These are phyloP conservation scores for Galerucella pusilla DNA, from an alignment of 2,888 invertebrate genomes.

Conservation along the genomic window DNA sequence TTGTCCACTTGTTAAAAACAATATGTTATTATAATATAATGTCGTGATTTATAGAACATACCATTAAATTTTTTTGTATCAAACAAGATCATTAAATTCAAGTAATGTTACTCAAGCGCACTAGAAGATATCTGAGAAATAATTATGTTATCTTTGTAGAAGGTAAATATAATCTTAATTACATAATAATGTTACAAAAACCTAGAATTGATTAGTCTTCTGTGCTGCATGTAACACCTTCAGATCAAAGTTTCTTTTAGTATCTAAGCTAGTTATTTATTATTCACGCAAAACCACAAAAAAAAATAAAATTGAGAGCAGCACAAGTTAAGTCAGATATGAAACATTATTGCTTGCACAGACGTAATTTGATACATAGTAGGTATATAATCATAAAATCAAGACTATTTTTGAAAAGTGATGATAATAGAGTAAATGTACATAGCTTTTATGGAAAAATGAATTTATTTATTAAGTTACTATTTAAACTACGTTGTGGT, in stretches of 20 bases:
- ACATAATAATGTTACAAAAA: not conserved
- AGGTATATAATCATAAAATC: too few relatives aligned
- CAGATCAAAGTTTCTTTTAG: not conserved
- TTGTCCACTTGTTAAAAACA: too few relatives aligned
- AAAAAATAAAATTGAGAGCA: not conserved
- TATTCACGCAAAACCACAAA: not conserved
- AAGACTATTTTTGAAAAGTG: too few relatives aligned
- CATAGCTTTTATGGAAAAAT: too few relatives aligned
- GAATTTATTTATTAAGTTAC: too few relatives aligned
- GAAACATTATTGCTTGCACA: too few relatives aligned
- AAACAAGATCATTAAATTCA: not conserved
- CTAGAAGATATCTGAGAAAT: not conserved
- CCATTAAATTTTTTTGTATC: not conserved
- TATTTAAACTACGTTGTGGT: too few relatives aligned
- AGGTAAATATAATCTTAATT: not conserved
- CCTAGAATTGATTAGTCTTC: not conserved
- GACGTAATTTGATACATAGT: too few relatives aligned
- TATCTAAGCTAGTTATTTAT: too few relatives aligned
- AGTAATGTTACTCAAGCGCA: not conserved
- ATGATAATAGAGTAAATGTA: too few relatives aligned
- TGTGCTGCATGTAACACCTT: not conserved
- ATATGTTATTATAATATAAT: too few relatives aligned
- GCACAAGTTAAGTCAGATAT: too few relatives aligned
- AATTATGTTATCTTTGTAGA: not conserved
- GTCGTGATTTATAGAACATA: not conserved